Percentiles rank a stretch among this genome's conserved stretches.
Evolutionary conservation across 2,888 invertebrate genomes (phyloP).

Genomic region (Pardosa pseudoannulata): DNA sequence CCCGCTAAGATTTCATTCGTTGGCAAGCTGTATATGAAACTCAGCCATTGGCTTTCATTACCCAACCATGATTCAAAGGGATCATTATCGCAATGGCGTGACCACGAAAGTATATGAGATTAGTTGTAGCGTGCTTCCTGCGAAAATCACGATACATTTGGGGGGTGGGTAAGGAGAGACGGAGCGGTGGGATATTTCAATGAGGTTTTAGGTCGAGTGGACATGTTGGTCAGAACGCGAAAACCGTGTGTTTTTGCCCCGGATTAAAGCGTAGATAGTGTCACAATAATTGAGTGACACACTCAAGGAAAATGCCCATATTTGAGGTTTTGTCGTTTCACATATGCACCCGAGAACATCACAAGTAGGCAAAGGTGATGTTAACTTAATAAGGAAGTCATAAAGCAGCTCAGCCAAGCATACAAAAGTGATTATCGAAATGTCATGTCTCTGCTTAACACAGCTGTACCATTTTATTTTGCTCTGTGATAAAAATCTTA

Average conservation of each 20-base stretch:
- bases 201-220: slow-evolving; percentile 4
- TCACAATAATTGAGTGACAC: not conserved
- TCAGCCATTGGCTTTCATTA: slow-evolving; percentile 62
- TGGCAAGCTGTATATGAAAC: slow-evolving; percentile 36
- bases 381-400: not conserved
- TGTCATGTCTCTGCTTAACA: no score
- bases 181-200: not conserved
- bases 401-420: not conserved
- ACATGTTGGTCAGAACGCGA: not conserved
- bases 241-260: not conserved
- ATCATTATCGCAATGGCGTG: slow-evolving; percentile 67
- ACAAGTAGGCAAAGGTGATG: not conserved
- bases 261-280: slow-evolving; percentile 1
- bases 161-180: not conserved
- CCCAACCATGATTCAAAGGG: slow-evolving; percentile 54
- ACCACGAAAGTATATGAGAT: slow-evolving; percentile 61
- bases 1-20: slow-evolving; percentile 70
- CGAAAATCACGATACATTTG: slow-evolving; percentile 26
- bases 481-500: no score
- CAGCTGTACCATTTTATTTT: no score
- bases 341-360: not conserved
- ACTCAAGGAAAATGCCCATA: not conserved
- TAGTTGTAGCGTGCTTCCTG: slow-evolving; percentile 66
- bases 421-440: not conserved
- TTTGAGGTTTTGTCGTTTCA: not conserved